phyloP scores from a whole-genome alignment of 2,113 vertebrate species.

The Panthera uncia region DNA sequence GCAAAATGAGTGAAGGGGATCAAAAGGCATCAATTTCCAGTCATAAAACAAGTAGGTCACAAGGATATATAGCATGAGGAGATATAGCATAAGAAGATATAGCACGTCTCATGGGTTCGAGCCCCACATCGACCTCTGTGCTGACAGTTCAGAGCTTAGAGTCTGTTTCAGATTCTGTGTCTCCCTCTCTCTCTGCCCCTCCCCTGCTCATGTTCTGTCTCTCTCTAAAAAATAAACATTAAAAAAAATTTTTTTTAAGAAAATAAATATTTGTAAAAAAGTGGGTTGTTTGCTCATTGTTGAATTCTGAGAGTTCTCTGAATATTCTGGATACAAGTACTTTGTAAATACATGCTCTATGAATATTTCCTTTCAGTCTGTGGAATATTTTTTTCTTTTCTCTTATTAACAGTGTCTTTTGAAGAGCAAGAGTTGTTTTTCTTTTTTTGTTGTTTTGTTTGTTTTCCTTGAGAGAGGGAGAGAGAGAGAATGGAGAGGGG shows the following conservation, averaged over 20 bases:
- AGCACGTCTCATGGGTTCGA: neutral
- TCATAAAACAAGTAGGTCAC: neutral
- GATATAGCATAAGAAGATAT: neutral
- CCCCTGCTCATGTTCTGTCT: no score
- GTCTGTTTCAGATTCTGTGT: no score
- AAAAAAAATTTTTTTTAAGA: no score
- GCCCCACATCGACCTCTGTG: no score
- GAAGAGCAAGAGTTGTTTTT: no score
- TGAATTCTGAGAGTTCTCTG: neutral
- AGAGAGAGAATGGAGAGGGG: no score
- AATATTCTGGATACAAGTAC: neutral
- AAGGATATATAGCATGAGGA: neutral
- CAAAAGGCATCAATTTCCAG: neutral
- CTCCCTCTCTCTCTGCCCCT: no score
- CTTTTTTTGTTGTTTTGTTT: no score
- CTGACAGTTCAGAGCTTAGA: no score
- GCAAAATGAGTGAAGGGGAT: neutral
- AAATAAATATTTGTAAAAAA: neutral
- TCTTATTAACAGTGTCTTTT: no score
- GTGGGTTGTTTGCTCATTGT: neutral
- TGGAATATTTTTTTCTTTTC: neutral
- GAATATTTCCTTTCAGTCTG: neutral
- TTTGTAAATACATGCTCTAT: neutral
- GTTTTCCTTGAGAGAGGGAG: no score
- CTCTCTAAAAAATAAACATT: no score